Evolutionary conservation across 2,797 vertebrate genomes (phyloP).

Genomic region (Urosaurus nigricauda): DNA sequence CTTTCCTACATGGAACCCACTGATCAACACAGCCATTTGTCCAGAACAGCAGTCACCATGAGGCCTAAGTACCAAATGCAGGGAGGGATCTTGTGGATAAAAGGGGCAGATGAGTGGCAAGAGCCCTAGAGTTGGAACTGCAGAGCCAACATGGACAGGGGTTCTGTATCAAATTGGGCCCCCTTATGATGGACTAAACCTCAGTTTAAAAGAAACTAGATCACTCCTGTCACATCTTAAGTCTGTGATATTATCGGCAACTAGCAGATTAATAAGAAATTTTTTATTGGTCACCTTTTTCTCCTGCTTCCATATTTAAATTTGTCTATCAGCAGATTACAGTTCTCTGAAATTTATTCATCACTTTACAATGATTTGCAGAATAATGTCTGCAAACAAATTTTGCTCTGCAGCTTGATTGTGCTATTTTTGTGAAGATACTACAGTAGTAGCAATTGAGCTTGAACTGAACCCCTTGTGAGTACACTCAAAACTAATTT

Average conservation of each 20-base stretch:
- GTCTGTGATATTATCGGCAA: neutral
- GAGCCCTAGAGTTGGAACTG: no score
- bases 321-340: constrained; percentile 17
- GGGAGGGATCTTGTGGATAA: neutral
- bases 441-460: constrained; percentile 21
- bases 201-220: neutral
- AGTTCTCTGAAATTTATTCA: constrained; percentile 38
- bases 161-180: no score
- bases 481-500: constrained; percentile 40
- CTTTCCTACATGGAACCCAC: no score
- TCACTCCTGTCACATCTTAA: neutral
- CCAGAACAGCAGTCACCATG: no score
- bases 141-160: no score
- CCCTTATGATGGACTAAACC: neutral
- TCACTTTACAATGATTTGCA: constrained; percentile 44
- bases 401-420: constrained; percentile 38
- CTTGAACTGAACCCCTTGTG: constrained; percentile 12
- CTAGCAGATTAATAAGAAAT: neutral
- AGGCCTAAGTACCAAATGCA: no score
- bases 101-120: no score
- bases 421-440: constrained; percentile 21
- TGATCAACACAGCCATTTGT: no score
- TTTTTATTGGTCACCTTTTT: constrained; percentile 25
- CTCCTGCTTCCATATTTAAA: constrained; percentile 24
- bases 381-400: constrained; percentile 26